A percentile compares a stretch with the other conserved stretches of the same genome.
Evolutionary conservation across 2,113 vertebrate species (phyloP).

Genomic region (Erythrolamprus reginae): DNA sequence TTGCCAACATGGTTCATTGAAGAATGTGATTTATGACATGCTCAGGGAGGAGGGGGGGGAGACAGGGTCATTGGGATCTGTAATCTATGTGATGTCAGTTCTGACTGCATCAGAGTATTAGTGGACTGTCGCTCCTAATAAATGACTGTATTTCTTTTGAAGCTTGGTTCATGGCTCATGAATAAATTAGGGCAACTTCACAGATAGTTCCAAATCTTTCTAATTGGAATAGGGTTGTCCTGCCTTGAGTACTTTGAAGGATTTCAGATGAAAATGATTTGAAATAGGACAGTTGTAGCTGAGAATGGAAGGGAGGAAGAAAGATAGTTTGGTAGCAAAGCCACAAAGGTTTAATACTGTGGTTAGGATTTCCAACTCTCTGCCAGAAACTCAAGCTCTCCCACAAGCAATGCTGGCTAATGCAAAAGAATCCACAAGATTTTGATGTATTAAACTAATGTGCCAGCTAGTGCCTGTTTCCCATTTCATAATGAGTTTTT

Average conservation of each 20-base stretch:
- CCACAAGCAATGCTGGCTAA: conserved; percentile 22
- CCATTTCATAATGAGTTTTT: conserved; percentile 50
- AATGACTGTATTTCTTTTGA: too few species aligned
- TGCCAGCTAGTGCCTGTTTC: conserved; percentile 52
- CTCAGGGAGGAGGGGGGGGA: too few species aligned
- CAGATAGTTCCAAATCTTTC: not conserved
- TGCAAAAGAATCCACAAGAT: conserved; percentile 16
- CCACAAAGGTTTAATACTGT: not conserved
- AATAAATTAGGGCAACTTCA: too few species aligned
- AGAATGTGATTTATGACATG: too few species aligned
- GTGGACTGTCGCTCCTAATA: too few species aligned
- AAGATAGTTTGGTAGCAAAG: not conserved
- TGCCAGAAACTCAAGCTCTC: not conserved
- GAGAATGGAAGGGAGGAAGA: not conserved
- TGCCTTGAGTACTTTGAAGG: not conserved
- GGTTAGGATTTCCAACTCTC: conserved; percentile 12
- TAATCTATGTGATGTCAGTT: too few species aligned
- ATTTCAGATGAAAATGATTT: not conserved
- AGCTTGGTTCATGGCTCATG: too few species aligned
- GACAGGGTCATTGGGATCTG: too few species aligned
- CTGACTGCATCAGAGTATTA: too few species aligned
- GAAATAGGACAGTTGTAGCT: not conserved
- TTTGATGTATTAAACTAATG: conserved; percentile 59
- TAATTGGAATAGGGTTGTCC: too few species aligned
- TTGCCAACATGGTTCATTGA: too few species aligned